Conservation (phyloP, 2,113 vertebrate species). For the Indicator maculatus region DNA sequence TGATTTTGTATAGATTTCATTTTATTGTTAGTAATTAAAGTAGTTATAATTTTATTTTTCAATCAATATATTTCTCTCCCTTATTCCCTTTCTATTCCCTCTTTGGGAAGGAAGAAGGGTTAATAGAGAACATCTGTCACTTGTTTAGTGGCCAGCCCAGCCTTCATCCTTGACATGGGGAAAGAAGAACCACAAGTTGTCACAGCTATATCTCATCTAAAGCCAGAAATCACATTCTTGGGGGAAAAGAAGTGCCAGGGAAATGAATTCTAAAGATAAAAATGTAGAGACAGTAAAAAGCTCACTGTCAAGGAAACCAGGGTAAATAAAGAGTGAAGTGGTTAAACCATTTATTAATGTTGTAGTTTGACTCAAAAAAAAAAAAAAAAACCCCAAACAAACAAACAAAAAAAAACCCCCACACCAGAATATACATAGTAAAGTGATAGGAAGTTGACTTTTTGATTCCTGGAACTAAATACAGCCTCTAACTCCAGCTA, state of each 20-base stretch:
- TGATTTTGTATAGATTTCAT: too few species aligned
- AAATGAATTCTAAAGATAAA: neutral
- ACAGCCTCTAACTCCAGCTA: neutral
- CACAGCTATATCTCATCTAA: neutral
- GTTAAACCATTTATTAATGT: neutral
- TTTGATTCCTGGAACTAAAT: neutral
- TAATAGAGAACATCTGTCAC: too few species aligned
- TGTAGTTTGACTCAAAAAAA: neutral
- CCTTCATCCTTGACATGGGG: too few species aligned
- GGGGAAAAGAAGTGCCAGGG: neutral
- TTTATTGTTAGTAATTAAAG: too few species aligned
- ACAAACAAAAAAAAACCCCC: neutral
- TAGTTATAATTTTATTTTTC: too few species aligned
- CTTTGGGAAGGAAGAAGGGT: too few species aligned
- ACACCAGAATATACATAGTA: neutral
- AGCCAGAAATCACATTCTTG: neutral
- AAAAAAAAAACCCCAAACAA: neutral
- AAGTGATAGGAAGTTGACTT: neutral
- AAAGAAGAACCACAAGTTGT: neutral
- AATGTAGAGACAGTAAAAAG: neutral
- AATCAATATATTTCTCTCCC: too few species aligned
- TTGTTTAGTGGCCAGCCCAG: too few species aligned
- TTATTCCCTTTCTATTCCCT: too few species aligned
- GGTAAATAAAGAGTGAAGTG: neutral
- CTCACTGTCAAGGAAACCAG: neutral